Percentiles rank a stretch among this genome's conserved stretches.
phyloP scores from a whole-genome alignment of 2,888 invertebrate genomes.

The Hecatera dysodea region DNA sequence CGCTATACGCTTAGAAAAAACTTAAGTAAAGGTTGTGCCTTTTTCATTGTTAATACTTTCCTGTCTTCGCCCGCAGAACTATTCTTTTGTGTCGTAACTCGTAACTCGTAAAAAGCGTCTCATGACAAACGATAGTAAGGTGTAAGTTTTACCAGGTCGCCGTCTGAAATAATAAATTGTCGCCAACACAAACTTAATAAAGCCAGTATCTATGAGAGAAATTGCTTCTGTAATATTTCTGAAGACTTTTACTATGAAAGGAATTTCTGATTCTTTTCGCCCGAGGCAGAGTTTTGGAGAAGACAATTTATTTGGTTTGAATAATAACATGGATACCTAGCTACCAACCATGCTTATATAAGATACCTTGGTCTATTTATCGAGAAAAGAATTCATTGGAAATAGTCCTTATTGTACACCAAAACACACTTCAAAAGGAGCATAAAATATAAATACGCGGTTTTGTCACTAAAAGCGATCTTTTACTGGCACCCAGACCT shows the following conservation, averaged over 20 bases:
- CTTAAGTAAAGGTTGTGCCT: not conserved
- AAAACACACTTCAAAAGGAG: no score
- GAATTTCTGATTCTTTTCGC: slow-evolving; percentile 34
- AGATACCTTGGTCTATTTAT: not conserved
- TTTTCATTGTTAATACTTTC: slow-evolving; percentile 37
- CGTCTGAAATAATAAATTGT: slow-evolving; percentile 65
- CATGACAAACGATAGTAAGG: slow-evolving; percentile 62
- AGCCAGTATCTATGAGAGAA: slow-evolving; percentile 55
- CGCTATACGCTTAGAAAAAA: not conserved
- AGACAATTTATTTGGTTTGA: slow-evolving; percentile 19
- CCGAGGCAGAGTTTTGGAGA: not conserved
- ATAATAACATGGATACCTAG: not conserved
- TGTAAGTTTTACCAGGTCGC: slow-evolving; percentile 58
- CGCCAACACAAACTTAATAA: slow-evolving; percentile 64
- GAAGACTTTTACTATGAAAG: slow-evolving; percentile 18
- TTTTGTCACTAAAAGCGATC: no score
- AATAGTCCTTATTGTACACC: no score
- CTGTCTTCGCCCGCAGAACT: slow-evolving; percentile 36
- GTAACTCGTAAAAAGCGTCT: slow-evolving; percentile 56
- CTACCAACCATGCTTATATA: not conserved
- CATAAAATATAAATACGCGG: no score
- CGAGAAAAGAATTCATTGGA: not conserved
- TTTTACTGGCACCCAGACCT: no score
- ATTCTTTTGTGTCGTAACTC: slow-evolving; percentile 41
- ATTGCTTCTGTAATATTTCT: slow-evolving; percentile 51